Percentiles rank a stretch among this genome's conserved stretches.
phyloP scores from a whole-genome alignment of 2,888 invertebrate genomes.

The Slavum lentiscoides region DNA sequence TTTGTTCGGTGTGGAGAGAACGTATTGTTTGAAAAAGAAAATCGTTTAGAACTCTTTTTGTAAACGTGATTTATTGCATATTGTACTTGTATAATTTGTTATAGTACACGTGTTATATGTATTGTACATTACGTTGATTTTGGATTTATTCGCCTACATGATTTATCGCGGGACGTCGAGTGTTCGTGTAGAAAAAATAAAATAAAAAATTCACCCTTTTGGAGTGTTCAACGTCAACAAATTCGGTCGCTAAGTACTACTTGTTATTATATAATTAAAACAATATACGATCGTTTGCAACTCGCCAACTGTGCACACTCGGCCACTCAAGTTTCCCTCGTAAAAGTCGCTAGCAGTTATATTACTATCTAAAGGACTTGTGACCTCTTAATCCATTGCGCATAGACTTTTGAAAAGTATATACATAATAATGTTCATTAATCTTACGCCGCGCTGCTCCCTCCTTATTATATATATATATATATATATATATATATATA shows the following conservation, averaged over 20 bases:
- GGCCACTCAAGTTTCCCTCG: slow-evolving; percentile 1
- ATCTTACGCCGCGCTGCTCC: not conserved
- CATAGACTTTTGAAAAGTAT: not conserved
- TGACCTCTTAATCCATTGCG: slow-evolving; percentile 33
- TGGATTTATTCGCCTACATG: too few species aligned
- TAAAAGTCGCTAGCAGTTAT: slow-evolving; percentile 37
- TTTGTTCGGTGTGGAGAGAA: too few species aligned
- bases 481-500: too few species aligned
- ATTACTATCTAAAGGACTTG: not conserved
- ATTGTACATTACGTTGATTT: too few species aligned
- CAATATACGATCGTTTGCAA: not conserved
- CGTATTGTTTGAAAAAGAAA: too few species aligned
- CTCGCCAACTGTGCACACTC: not conserved
- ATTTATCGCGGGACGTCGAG: too few species aligned
- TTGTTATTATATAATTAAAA: slow-evolving; percentile 5
- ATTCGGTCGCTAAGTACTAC: not conserved
- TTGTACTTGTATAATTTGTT: too few species aligned
- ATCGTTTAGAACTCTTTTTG: too few species aligned
- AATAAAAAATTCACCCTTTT: not conserved
- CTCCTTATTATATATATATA: not conserved
- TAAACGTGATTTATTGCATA: too few species aligned
- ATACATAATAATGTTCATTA: slow-evolving; percentile 20
- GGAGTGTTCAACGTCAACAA: not conserved
- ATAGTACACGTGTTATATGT: too few species aligned
- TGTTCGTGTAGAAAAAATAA: not conserved